Evolutionary conservation across 1,140 invertebrate species (phyloP), one percentile per base, ranked within the genome.

Genomic region (Eumaeus atala): DNA sequence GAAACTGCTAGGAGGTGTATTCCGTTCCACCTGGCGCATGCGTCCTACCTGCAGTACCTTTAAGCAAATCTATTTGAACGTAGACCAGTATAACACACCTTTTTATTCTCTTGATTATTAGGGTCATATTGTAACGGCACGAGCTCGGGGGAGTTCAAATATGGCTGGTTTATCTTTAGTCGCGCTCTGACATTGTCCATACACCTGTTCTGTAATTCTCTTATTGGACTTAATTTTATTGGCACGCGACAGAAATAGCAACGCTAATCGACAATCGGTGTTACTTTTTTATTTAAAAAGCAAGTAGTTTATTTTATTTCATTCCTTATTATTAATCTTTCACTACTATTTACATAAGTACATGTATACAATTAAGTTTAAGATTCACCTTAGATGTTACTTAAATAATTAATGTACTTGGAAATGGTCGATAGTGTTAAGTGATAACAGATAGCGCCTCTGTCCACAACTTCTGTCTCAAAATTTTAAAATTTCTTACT

Each of bases 1-100:
- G 59, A 64, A 62, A 49, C 38, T 51, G 38, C 40, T 52, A 74
- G 70, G 71, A 83, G 75, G 72, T 74, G 53, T 50, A 58, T 36
- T 33, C 33, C 33, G 40, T 35, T 35, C 67, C 59, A 77, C 68
- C 70, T 79, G 74, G 62, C 75, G 77, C 77, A 84, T 81, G 77
- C 77, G 76, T 74, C 67, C 64, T 69, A 81, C 74, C 77, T 81
- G 73, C 60, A 57, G 67, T 77, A 84, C 80, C 80, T 84, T 75
- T 75, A 56, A 66, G 64, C 77, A 70, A 70, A 56, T 70, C 62
- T 69, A 61, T 14, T 52, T 37, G 28, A 36, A 52, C 51, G 17
- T 17, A 28, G 21, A 37, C 51, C 21, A 44, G 5, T 14, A 16
- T 16, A 28, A 44, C 40, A 17, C 14, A 44, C 12, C 12, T 9